Conservation (phyloP, 2,888 invertebrate genomes). For the Luffia ferchaultella region DNA sequence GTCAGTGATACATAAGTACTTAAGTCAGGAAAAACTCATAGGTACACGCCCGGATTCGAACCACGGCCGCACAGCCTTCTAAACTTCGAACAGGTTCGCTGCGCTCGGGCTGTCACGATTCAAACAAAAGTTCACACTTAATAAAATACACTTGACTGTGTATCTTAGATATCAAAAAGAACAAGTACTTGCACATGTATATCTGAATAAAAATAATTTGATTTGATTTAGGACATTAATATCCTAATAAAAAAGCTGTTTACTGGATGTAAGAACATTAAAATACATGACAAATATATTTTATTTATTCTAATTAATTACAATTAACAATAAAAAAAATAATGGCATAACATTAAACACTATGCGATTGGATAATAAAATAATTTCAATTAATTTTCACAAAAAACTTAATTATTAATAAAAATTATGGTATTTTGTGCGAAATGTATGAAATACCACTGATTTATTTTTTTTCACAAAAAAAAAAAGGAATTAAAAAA, state of each 20-base stretch:
- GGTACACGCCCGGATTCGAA: too few species aligned
- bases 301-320: slow-evolving; percentile 61
- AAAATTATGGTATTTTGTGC: slow-evolving; percentile 31
- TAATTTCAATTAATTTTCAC: slow-evolving; percentile 29
- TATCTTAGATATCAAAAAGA: background rate
- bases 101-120: too few species aligned
- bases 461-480: slow-evolving; percentile 10
- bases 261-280: background rate
- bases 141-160: background rate
- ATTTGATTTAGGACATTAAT: too few species aligned
- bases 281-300: slow-evolving; percentile 50
- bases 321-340: slow-evolving; percentile 50
- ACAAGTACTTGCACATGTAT: background rate
- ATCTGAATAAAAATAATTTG: too few species aligned
- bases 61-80: too few species aligned
- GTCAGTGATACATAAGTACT: too few species aligned
- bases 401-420: slow-evolving; percentile 20
- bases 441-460: too few species aligned
- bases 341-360: slow-evolving; percentile 33
- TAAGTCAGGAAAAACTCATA: too few species aligned
- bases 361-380: slow-evolving; percentile 24
- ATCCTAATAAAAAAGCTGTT: background rate
- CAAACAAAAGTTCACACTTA: too few species aligned
- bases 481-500: background rate
- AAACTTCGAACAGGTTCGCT: too few species aligned